phyloP scores from a whole-genome alignment of 1,140 invertebrate species.

The Phocides pigmalion region DNA sequence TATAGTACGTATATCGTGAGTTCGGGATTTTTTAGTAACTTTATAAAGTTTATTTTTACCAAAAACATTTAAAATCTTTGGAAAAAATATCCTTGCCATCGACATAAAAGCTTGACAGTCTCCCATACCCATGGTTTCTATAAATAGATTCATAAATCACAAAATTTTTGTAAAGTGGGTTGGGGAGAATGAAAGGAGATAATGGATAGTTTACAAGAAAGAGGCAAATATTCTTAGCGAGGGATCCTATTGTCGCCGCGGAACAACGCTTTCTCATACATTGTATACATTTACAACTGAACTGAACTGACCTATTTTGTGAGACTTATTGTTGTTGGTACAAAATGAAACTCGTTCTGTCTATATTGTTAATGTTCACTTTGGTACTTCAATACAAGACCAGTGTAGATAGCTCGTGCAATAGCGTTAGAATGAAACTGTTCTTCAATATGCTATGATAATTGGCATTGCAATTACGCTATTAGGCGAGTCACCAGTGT shows the following conservation, averaged over 20 bases:
- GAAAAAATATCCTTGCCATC: background rate
- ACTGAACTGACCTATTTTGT: conserved; percentile 33
- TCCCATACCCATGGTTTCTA: background rate
- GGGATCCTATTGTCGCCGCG: conserved; percentile 19
- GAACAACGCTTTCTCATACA: conserved; percentile 20
- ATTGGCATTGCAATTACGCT: background rate
- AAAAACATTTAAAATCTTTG: background rate
- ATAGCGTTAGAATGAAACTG: background rate
- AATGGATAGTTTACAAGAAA: conserved; percentile 20
- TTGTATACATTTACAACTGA: conserved; percentile 20
- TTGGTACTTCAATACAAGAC: background rate
- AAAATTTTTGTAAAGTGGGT: conserved; percentile 11
- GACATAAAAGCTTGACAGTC: background rate
- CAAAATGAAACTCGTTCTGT: conserved; percentile 20
- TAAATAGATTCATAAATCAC: conserved; percentile 7
- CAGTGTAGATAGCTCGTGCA: background rate
- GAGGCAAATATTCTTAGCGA: conserved; percentile 15
- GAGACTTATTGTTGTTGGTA: conserved; percentile 23
- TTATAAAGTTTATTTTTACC: background rate
- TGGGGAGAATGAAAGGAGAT: conserved; percentile 17
- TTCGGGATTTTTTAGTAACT: background rate
- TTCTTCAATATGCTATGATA: conserved; percentile 5
- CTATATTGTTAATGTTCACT: conserved; percentile 17
- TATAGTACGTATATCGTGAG: background rate
- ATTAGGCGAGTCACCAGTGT: background rate